Conservation (phyloP, 2,888 invertebrate genomes). For the Pristionchus japonicus region DNA sequence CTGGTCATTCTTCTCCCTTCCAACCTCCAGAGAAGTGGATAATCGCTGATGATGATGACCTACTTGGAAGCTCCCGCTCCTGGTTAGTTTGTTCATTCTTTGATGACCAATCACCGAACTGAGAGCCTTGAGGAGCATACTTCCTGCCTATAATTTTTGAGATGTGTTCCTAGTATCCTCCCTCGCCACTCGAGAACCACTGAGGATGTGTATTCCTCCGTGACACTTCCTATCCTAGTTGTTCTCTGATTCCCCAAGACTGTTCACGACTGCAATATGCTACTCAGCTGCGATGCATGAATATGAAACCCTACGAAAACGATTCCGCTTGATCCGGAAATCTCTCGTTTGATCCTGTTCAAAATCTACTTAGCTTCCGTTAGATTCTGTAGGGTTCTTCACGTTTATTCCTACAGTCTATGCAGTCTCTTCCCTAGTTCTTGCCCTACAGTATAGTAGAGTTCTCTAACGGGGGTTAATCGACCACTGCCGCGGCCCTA, state of each 20-base stretch:
- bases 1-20: background rate
- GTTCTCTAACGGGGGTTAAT: constrained; percentile 7
- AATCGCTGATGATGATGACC: constrained; percentile 19
- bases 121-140: background rate
- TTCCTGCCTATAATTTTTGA: background rate
- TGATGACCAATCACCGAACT: no score
- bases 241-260: background rate
- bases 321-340: background rate
- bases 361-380: background rate
- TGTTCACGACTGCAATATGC: background rate
- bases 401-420: background rate
- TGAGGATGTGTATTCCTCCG: background rate
- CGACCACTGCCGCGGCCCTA: background rate
- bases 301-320: background rate
- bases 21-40: background rate
- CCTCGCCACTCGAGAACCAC: background rate
- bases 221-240: background rate
- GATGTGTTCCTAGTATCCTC: background rate
- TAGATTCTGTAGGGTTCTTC: background rate
- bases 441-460: background rate
- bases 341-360: no score
- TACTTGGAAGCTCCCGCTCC: constrained; percentile 24
- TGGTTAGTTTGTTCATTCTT: background rate
- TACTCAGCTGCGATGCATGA: background rate
- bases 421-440: background rate